Evolutionary conservation across 2,797 vertebrate species (phyloP).

Genomic region (Cirrhinus molitorella): DNA sequence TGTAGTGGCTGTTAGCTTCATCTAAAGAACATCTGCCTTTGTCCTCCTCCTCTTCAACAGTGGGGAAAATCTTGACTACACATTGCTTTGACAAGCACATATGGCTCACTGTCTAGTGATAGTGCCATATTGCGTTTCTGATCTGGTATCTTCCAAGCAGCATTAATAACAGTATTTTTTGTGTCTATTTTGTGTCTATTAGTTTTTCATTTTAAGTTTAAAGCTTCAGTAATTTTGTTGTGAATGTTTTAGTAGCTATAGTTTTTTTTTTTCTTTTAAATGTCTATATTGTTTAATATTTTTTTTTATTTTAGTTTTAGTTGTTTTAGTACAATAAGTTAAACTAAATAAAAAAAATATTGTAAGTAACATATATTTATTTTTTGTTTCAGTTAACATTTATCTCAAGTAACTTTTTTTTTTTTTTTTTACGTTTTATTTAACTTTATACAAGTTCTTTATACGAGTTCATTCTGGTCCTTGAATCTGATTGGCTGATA

Average conservation of each 20-base stretch:
- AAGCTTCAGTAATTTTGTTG: neutral
- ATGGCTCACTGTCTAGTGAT: slow-evolving; percentile 11
- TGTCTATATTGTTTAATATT: neutral
- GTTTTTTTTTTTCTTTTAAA: neutral
- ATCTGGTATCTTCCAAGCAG: neutral
- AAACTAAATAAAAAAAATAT: neutral
- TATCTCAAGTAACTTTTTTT: neutral
- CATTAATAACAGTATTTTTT: neutral
- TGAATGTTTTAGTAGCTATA: neutral
- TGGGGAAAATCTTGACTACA: slow-evolving; percentile 26
- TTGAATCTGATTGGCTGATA: too few species aligned
- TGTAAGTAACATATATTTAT: too few species aligned
- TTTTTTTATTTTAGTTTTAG: neutral
- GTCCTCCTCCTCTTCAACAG: slow-evolving; percentile 10
- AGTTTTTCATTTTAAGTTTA: neutral
- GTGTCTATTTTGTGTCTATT: neutral
- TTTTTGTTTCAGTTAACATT: neutral
- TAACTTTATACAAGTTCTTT: too few species aligned
- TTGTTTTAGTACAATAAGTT: neutral
- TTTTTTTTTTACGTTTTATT: neutral
- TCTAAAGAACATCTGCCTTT: slow-evolving; percentile 44
- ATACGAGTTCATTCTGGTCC: too few species aligned
- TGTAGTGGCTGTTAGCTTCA: slow-evolving; percentile 37
- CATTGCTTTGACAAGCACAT: slow-evolving; percentile 19
- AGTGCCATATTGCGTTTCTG: slow-evolving; percentile 25